Evolutionary conservation across 2,888 invertebrate species (phyloP).

Genomic region (Lasioglossum oenotherae): DNA sequence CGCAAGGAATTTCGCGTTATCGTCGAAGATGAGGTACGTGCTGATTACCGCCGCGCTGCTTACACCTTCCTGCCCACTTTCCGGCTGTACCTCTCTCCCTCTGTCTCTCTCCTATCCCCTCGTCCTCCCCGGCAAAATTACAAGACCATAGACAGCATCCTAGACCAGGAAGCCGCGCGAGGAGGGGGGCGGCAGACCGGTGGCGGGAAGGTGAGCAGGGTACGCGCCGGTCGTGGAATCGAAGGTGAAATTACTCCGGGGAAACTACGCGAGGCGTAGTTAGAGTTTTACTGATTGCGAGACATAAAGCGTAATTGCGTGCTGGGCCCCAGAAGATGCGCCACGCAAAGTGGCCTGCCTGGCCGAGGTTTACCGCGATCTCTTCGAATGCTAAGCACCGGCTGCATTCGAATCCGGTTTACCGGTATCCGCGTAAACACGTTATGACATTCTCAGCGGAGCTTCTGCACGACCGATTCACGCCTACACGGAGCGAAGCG

Average conservation of each 20-base stretch:
- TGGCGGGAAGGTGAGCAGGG: background rate
- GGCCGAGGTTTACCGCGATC: constrained; percentile 37
- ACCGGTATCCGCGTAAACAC: constrained; percentile 37
- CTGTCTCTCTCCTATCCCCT: constrained; percentile 9
- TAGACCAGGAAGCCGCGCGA: constrained; percentile 4
- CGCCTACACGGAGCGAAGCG: background rate
- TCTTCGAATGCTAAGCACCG: constrained; percentile 37
- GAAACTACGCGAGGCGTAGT: constrained; percentile 45
- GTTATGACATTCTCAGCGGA: constrained; percentile 42
- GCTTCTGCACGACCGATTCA: background rate
- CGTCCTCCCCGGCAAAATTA: constrained; percentile 55
- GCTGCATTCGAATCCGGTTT: constrained; percentile 52
- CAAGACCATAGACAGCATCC: constrained; percentile 40
- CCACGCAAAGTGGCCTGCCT: constrained; percentile 33
- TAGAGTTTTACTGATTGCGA: constrained; percentile 66
- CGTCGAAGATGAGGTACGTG: constrained; percentile 65
- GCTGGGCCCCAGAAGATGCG: constrained; percentile 34
- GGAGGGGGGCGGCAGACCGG: background rate
- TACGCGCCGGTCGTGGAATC: constrained; percentile 45
- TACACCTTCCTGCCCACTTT: constrained; percentile 38
- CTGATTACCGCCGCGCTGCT: constrained; percentile 59
- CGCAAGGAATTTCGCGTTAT: constrained; percentile 63
- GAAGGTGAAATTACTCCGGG: constrained; percentile 67
- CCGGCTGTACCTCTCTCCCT: background rate
- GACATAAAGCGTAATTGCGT: constrained; percentile 68